A percentile compares a stretch with the other conserved stretches of the same genome.
Conservation (phyloP, 2,113 vertebrate genomes). For the Brienomyrus longianalis region DNA sequence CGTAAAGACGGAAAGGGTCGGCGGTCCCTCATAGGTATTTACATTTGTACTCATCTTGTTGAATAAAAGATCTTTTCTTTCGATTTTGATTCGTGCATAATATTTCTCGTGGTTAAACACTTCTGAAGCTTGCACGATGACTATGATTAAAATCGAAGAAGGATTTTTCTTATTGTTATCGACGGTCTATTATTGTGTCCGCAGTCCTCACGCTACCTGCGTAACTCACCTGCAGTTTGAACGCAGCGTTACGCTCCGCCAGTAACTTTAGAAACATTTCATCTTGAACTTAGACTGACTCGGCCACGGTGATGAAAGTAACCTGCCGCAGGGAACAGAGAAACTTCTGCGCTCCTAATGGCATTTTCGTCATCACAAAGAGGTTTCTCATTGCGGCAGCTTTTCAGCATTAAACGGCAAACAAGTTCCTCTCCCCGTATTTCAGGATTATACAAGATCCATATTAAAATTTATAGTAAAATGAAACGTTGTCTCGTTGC, state of each 20-base stretch:
- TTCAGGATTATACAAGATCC: not conserved
- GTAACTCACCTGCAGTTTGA: not conserved
- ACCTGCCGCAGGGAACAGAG: not conserved
- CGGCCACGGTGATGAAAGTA: not conserved
- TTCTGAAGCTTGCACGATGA: not conserved
- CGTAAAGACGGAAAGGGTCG: not conserved
- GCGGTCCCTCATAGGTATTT: not conserved
- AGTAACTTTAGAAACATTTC: not conserved
- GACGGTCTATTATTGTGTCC: not conserved
- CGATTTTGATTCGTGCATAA: not conserved
- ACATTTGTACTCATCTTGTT: not conserved
- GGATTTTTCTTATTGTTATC: not conserved
- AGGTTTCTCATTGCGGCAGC: not conserved
- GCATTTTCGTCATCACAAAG: not conserved
- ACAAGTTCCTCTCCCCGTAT: not conserved
- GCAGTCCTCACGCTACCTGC: not conserved
- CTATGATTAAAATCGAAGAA: not conserved
- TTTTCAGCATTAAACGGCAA: constrained; percentile 1
- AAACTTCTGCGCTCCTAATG: not conserved
- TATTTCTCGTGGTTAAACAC: not conserved
- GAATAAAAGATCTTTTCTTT: not conserved
- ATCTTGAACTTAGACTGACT: not conserved
- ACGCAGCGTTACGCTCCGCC: not conserved
- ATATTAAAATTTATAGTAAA: not conserved
- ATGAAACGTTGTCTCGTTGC: not conserved